Base-by-base conservation (phyloP, 2,888 invertebrate species). In the Dryadula phaetusa region DNA sequence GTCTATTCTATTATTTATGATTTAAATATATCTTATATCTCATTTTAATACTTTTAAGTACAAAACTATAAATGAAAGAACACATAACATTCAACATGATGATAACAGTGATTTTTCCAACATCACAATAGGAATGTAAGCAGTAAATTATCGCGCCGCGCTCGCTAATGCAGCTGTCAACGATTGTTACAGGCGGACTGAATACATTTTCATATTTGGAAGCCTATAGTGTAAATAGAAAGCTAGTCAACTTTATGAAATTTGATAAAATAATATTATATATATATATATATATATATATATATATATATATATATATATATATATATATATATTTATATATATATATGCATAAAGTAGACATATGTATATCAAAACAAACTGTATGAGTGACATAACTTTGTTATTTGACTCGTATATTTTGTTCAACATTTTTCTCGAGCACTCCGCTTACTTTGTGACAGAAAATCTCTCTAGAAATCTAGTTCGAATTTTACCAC, bases 101-200 rank as follows among this genome's bases (percentile, higher is more conserved):
- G 28, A 44, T 18, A 28, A 60, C 28, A 60, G 44, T 44, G 58
- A 44, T 44, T 42, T 60, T 60, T 62, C 25, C 40, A 52, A 58
- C 42, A 49, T 56, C 53, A 46, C 52, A 47, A 46, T 44, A 20
- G 16, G 5, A 77, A 75, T 74, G 73, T 69, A 69, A 71, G 66
- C 71, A 72, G 75, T 77, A 76, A 77, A 71, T 71, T 67, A 76
- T 74, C 70, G 70, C 64, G 73, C 74, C 72, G 72, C 74, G 77
- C 70, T 71, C 74, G 72, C 80, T 82, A 81, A 83, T 84, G 82
- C 84, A 85, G 79, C 84, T 84, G 85, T 85, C 85, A 80, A 78
- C 82, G 74, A 85, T 82, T 84, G 82, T 81, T 79, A 81, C 79
- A 78, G 75, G 75, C 78, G 77, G 77, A 78, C 80, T 80, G 81